These are phyloP conservation scores for Ormyrus rosae DNA, from an alignment of 2,888 invertebrate species.

Conservation along the genomic window DNA sequence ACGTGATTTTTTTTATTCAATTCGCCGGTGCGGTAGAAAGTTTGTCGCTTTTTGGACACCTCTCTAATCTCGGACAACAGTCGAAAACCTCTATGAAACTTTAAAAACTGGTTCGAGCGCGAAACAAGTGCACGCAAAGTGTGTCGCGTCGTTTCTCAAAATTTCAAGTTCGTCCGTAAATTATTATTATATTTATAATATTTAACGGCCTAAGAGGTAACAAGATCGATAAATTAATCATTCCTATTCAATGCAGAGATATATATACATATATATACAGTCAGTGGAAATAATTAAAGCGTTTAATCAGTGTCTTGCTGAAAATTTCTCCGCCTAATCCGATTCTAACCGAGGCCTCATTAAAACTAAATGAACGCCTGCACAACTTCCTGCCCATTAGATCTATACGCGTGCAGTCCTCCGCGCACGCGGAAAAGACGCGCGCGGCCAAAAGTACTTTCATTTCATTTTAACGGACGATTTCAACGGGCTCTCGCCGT, in stretches of 20 bases:
- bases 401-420: too few relatives aligned
- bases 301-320: neutral
- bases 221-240: neutral
- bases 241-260: neutral
- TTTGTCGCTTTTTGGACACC: constrained; percentile 4
- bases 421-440: too few relatives aligned
- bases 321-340: constrained; percentile 1
- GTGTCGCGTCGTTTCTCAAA: constrained; percentile 12
- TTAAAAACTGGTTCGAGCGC: constrained; percentile 17
- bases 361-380: constrained; percentile 3
- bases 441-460: too few relatives aligned
- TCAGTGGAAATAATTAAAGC: neutral
- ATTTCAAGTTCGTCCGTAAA: neutral
- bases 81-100: constrained; percentile 27
- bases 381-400: neutral
- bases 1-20: neutral
- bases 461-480: too few relatives aligned
- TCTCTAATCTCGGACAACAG: neutral
- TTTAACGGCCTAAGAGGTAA: neutral
- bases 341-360: neutral
- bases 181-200: constrained; percentile 8
- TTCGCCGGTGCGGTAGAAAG: constrained; percentile 16
- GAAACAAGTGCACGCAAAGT: constrained; percentile 1
- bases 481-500: too few relatives aligned
- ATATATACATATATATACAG: neutral